These are phyloP conservation scores for Tholera decimalis DNA, from an alignment of 2,888 invertebrate species.

Conservation along the genomic window DNA sequence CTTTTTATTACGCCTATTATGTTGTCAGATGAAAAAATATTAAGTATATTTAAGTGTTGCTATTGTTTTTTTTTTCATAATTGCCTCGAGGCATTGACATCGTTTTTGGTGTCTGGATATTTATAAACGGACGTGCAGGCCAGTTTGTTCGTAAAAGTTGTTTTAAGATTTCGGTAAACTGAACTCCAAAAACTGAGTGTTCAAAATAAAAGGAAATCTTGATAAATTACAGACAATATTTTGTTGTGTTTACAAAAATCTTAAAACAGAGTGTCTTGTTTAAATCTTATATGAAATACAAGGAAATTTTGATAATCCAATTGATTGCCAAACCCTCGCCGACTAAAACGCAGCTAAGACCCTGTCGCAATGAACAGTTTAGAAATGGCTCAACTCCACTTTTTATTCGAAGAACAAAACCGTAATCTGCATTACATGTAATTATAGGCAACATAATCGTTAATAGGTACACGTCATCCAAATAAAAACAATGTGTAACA, in stretches of 20 bases:
- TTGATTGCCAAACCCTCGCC: no score
- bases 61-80: constrained; percentile 72
- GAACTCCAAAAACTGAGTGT: not conserved
- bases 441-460: constrained; percentile 47
- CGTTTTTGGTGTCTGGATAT: constrained; percentile 41
- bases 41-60: constrained; percentile 75
- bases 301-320: no score
- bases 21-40: constrained; percentile 80
- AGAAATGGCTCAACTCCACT: constrained; percentile 35
- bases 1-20: constrained; percentile 81
- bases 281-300: no score
- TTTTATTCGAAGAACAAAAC: constrained; percentile 43
- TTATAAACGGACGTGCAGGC: not conserved
- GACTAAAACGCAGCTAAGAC: no score
- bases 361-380: constrained; percentile 20
- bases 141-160: not conserved
- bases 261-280: no score
- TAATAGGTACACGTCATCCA: constrained; percentile 41
- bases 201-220: not conserved
- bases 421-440: constrained; percentile 40
- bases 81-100: constrained; percentile 70
- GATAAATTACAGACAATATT: not conserved
- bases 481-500: constrained; percentile 54
- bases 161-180: no score
- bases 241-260: constrained; percentile 9